Evolutionary conservation across 2,113 vertebrate genomes (phyloP), one percentile per base, ranked within the genome.

Genomic region (Oophaga pumilio): DNA sequence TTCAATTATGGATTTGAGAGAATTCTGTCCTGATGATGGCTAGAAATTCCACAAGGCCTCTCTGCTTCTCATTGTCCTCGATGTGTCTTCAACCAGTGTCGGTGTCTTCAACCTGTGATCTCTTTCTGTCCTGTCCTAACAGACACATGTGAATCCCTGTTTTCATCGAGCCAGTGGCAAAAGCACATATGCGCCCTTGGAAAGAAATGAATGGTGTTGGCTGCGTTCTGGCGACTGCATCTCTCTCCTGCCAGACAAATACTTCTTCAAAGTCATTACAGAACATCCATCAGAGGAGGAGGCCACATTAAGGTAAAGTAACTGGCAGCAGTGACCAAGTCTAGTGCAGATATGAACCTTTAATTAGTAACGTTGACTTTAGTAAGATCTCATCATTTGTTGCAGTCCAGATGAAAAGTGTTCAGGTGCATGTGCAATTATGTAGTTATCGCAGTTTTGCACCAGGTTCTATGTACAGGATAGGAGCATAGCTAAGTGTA

Each of bases 111-210:
- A 60, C 3, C 4, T 69, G 64, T 74, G n/a, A 57, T 33, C 50
- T 76, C 24, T 78, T 28, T 53, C 13, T 50, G 4, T 89, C 33
- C 77, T 84, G 89, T 22, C 86, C 89, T 20, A 43, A 26, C 92
- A 96, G 96, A 90, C 91, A 22, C 95, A 98, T 73, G 57, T 93
- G 87, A 97, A 96, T 91, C 96, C 96, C 0, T 97, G 97, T 90
- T 98, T 97, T 86, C 76, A 94, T 64, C 96, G 93, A 90, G 89
- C 94, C 3, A 91, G 91, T 6, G 89, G 74, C 59, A 90, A 88
- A 17, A 92, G 90, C 13, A 68, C 89, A 8, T 93, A 95, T 1
- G 92, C 89, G 64, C 95, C 96, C 12, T 56, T 94, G 90, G 92
- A 94, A 87, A 95, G 76, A 83, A 92, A 93, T 77, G 60, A 90